A percentile compares a stretch with the other conserved stretches of the same genome.
phyloP scores from a whole-genome alignment of 1,140 invertebrate species.

The Drosophila pseudoobscura region DNA sequence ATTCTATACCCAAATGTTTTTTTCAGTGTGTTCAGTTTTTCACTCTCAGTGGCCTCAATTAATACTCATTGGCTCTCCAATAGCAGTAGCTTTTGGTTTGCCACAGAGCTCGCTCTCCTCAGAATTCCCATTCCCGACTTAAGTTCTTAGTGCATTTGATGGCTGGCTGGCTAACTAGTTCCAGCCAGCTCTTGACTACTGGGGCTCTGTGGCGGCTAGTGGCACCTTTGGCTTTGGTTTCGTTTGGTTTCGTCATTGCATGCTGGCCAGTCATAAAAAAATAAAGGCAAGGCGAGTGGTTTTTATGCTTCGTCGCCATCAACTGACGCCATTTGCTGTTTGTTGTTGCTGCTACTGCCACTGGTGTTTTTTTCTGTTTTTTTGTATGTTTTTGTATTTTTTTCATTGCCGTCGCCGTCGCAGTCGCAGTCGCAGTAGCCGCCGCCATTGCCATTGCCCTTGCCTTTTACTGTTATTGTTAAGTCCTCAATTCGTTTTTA shows the following conservation, averaged over 20 bases:
- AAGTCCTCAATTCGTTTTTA: constrained; percentile 81
- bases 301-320: constrained; percentile 79
- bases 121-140: constrained; percentile 3
- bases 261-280: constrained; percentile 63
- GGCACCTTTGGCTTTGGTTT: constrained; percentile 58
- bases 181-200: constrained; percentile 4
- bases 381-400: constrained; percentile 2
- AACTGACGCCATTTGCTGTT: constrained; percentile 71
- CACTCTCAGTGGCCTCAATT: constrained; percentile 54
- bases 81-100: background rate
- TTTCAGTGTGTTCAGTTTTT: constrained; percentile 2
- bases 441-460: constrained; percentile 41
- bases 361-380: constrained; percentile 16
- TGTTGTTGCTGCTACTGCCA: constrained; percentile 22
- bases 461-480: constrained; percentile 72
- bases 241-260: constrained; percentile 62
- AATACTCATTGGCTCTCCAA: constrained; percentile 46
- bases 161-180: constrained; percentile 23
- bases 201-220: constrained; percentile 10
- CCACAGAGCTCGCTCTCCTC: constrained; percentile 1
- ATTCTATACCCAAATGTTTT: constrained; percentile 1
- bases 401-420: constrained; percentile 14
- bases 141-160: constrained; percentile 30
- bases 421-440: background rate
- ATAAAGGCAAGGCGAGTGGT: constrained; percentile 63